These are phyloP conservation scores for Ceyx erithaca DNA, from an alignment of 2,797 vertebrate genomes.

Conservation along the genomic window DNA sequence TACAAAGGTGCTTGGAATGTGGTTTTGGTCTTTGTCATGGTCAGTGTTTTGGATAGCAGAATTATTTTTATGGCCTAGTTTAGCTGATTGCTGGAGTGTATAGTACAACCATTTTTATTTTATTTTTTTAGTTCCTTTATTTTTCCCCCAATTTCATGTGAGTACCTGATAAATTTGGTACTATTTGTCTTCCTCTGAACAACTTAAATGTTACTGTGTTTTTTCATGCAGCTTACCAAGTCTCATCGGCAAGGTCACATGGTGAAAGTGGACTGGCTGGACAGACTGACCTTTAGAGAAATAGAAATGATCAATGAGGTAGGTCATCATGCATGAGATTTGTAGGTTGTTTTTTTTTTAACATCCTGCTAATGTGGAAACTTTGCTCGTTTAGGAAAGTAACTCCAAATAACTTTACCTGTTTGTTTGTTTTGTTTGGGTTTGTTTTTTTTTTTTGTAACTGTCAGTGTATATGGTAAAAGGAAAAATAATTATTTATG, in stretches of 20 bases:
- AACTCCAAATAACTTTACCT: background rate
- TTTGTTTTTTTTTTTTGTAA: background rate
- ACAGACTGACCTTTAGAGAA: constrained; percentile 96
- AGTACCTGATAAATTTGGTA: background rate
- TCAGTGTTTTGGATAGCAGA: background rate
- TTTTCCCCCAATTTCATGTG: background rate
- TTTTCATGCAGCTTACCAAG: constrained; percentile 90
- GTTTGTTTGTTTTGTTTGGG: no score
- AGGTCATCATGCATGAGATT: background rate
- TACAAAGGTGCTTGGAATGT: fast-evolving
- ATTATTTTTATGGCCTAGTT: background rate
- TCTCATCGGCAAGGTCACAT: constrained; percentile 98
- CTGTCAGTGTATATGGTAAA: background rate
- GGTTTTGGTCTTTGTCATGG: background rate
- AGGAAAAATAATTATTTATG: background rate
- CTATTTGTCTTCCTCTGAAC: background rate
- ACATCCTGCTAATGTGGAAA: background rate
- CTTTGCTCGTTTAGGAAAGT: background rate
- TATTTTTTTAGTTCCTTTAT: background rate
- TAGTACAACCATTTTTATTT: background rate
- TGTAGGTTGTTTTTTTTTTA: background rate
- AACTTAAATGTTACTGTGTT: background rate
- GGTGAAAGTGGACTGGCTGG: constrained; percentile 99
- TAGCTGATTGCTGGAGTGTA: background rate
- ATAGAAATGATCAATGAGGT: constrained; percentile 99